phyloP scores from a whole-genome alignment of 2,888 invertebrate species.

The Drosophila putrida region DNA sequence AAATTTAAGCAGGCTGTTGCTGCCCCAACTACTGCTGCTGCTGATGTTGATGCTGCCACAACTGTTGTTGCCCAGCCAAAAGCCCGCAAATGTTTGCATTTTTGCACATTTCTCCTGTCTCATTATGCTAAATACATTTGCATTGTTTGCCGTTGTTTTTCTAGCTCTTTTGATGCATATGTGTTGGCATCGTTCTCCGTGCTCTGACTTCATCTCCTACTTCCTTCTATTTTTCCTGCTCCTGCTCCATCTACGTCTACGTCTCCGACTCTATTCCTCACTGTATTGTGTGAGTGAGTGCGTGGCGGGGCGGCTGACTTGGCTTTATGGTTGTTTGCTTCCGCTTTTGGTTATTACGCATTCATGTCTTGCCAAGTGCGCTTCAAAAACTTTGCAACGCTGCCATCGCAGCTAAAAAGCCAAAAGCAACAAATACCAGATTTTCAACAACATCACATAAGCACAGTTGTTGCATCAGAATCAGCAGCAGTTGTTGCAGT shows the following conservation, averaged over 20 bases:
- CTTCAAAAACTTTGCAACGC: slow-evolving; percentile 75
- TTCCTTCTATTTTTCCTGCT: slow-evolving; percentile 1
- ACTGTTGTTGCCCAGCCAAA: slow-evolving; percentile 12
- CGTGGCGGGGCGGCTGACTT: slow-evolving; percentile 60
- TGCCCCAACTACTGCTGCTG: background rate
- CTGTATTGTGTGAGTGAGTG: slow-evolving; percentile 39
- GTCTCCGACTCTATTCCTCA: too few species aligned
- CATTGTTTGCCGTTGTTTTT: slow-evolving; percentile 83
- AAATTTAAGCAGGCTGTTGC: slow-evolving; percentile 62
- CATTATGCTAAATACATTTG: slow-evolving; percentile 83
- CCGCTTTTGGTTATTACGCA: slow-evolving; percentile 81
- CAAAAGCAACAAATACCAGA: slow-evolving; percentile 81
- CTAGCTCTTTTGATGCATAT: slow-evolving; percentile 83
- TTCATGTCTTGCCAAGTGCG: slow-evolving; percentile 82
- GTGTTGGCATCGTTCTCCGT: slow-evolving; percentile 58
- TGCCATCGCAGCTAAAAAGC: slow-evolving; percentile 65
- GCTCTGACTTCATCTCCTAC: slow-evolving; percentile 1
- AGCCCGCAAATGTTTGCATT: slow-evolving; percentile 79
- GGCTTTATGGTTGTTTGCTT: slow-evolving; percentile 82
- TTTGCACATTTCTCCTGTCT: slow-evolving; percentile 83
- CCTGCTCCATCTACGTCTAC: background rate
- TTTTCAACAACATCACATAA: slow-evolving; percentile 70
- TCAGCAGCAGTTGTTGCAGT: slow-evolving; percentile 7
- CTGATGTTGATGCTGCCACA: slow-evolving; percentile 8
- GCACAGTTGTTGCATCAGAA: slow-evolving; percentile 33